These are phyloP conservation scores for Theretra japonica DNA, from an alignment of 2,888 invertebrate species.

Conservation along the genomic window DNA sequence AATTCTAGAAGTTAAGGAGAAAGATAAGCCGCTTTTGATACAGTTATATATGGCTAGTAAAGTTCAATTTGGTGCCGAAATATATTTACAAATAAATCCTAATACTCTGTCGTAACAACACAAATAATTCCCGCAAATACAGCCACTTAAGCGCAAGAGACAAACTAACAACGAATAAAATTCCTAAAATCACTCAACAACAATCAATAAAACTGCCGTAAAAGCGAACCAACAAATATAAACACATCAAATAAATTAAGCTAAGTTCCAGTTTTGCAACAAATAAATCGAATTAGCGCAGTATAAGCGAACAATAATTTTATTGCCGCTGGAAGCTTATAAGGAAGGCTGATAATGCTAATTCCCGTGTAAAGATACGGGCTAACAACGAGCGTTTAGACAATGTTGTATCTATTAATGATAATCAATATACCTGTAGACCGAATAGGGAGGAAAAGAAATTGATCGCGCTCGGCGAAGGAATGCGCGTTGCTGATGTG, in stretches of 20 bases:
- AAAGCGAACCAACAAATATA: conserved; percentile 37
- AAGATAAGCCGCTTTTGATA: too few species aligned
- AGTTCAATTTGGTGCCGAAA: too few species aligned
- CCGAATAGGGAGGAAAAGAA: conserved; percentile 26
- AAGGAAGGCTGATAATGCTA: conserved; percentile 56
- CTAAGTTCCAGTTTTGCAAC: conserved; percentile 46
- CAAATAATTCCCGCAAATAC: not conserved
- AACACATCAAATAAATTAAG: conserved; percentile 41
- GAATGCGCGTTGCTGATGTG: not conserved
- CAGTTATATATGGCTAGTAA: too few species aligned
- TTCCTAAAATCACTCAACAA: conserved; percentile 11
- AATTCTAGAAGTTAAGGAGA: too few species aligned
- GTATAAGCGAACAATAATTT: conserved; percentile 42
- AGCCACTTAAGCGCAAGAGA: not conserved
- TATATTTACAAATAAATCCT: too few species aligned
- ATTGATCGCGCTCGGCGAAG: conserved; percentile 14
- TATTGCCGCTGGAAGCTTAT: conserved; percentile 44
- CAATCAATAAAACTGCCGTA: conserved; percentile 13
- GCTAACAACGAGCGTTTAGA: conserved; percentile 27
- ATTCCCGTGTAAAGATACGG: conserved; percentile 38
- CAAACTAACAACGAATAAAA: conserved; percentile 4
- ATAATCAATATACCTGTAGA: conserved; percentile 27
- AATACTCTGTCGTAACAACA: not conserved
- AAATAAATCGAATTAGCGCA: conserved; percentile 57
- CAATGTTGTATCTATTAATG: conserved; percentile 29